A percentile compares a stretch with the other conserved stretches of the same genome.
Evolutionary conservation across 2,113 vertebrate genomes (phyloP).

Genomic region (Hystrix brachyura): DNA sequence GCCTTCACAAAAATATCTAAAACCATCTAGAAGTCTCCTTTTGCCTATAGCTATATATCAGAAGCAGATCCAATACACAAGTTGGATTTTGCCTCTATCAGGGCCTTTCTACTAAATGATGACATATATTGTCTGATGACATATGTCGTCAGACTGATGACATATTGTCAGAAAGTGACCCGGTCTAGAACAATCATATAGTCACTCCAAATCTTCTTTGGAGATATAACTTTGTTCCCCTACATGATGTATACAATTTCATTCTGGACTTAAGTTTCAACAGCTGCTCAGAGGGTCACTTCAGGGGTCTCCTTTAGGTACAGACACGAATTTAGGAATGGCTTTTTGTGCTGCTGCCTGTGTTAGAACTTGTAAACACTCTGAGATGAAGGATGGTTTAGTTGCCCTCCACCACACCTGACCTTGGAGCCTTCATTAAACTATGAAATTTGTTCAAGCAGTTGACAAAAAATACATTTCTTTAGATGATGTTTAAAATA

Average conservation of each 20-base stretch:
- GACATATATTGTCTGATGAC: not conserved
- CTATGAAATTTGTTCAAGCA: slow-evolving; percentile 50
- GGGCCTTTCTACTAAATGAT: not conserved
- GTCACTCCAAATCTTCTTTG: not conserved
- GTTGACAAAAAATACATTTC: not conserved
- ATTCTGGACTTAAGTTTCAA: not conserved
- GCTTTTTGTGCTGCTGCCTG: not conserved
- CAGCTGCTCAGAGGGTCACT: not conserved
- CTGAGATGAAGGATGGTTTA: not conserved
- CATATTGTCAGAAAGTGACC: slow-evolving; percentile 10
- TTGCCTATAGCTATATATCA: not conserved
- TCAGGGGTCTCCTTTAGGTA: not conserved
- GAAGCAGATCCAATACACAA: not conserved
- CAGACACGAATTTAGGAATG: not conserved
- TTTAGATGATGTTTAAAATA: slow-evolving; percentile 42
- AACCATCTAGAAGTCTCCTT: slow-evolving; percentile 44
- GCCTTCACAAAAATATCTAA: slow-evolving; percentile 33
- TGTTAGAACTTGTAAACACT: not conserved
- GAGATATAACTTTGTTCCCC: not conserved
- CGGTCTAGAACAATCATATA: not conserved
- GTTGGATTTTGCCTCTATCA: not conserved
- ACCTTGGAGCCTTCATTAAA: not conserved
- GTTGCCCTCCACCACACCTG: not conserved
- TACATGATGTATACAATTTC: not conserved
- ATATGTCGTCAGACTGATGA: not conserved